A percentile compares a stretch with the other conserved stretches of the same genome.
These are phyloP conservation scores for Xenus cinereus DNA, from an alignment of 2,113 vertebrate genomes.

Conservation along the genomic window DNA sequence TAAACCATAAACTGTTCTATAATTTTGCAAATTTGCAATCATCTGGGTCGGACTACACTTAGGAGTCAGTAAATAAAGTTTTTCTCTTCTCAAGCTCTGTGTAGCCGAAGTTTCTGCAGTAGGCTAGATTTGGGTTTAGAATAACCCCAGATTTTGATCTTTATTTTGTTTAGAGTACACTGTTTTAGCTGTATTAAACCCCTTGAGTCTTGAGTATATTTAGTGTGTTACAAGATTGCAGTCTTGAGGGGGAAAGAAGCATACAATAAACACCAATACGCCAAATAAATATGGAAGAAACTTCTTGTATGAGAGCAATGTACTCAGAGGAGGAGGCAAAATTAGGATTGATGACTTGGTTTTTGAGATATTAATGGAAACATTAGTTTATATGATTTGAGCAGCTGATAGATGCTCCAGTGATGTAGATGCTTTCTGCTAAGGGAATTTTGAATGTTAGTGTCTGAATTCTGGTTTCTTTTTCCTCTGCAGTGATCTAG, in stretches of 20 bases:
- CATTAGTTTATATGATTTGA: neutral
- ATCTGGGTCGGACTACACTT: too few species aligned
- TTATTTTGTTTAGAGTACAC: accelerated
- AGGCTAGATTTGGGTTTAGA: neutral
- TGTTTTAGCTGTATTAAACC: neutral
- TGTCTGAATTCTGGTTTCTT: neutral
- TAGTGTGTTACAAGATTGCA: neutral
- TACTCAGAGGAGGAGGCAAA: neutral
- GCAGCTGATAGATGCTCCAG: neutral
- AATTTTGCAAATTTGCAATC: neutral
- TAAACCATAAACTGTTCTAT: neutral
- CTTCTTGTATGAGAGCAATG: accelerated
- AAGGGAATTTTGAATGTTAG: neutral
- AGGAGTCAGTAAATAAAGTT: neutral
- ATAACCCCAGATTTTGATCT: neutral
- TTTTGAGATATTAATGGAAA: neutral
- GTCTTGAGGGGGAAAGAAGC: neutral
- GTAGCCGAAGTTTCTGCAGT: neutral
- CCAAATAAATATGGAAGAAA: neutral
- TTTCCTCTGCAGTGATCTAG: constrained; percentile 84
- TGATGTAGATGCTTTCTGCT: neutral
- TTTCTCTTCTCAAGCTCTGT: neutral
- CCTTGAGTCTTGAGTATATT: accelerated
- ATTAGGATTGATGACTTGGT: neutral
- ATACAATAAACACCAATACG: neutral